These are phyloP conservation scores for Clarias gariepinus DNA, from an alignment of 2,113 vertebrate genomes.

Conservation along the genomic window DNA sequence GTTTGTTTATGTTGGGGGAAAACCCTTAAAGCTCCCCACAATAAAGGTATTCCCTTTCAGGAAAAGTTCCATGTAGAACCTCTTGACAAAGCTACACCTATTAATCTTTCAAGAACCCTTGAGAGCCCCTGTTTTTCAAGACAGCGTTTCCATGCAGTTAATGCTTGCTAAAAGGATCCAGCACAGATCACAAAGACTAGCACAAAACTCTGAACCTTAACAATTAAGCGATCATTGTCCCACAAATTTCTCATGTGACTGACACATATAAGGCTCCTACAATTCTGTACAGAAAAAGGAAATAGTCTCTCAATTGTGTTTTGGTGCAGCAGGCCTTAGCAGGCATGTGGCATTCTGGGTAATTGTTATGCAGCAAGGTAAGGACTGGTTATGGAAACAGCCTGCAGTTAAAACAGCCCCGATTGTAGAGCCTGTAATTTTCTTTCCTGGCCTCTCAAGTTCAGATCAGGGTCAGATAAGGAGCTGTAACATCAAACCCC, in stretches of 20 bases:
- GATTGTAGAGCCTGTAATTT: conserved; percentile 70
- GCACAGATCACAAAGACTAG: too few relatives aligned
- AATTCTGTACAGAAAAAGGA: conserved; percentile 34
- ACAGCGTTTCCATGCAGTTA: background rate
- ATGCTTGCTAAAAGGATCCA: background rate
- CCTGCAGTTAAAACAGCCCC: conserved; percentile 60
- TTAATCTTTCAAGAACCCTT: conserved; percentile 10
- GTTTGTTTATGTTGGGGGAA: background rate
- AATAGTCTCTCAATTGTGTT: conserved; percentile 38
- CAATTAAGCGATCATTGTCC: background rate
- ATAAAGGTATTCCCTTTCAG: conserved; percentile 12
- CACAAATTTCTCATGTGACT: background rate
- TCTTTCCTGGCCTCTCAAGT: conserved; percentile 65
- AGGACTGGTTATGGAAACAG: conserved; percentile 62
- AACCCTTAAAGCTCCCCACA: background rate
- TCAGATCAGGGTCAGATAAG: conserved; percentile 67
- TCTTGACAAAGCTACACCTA: background rate
- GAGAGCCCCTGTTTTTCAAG: background rate
- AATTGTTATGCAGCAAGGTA: conserved; percentile 70
- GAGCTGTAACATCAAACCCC: conserved; percentile 45
- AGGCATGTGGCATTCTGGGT: conserved; percentile 58
- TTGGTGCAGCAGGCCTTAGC: conserved; percentile 61
- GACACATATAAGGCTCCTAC: background rate
- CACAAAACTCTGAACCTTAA: background rate
- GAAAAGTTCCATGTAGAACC: background rate